Conservation (phyloP, 1,140 invertebrate genomes). For the Protaetia brevitarsis region DNA sequence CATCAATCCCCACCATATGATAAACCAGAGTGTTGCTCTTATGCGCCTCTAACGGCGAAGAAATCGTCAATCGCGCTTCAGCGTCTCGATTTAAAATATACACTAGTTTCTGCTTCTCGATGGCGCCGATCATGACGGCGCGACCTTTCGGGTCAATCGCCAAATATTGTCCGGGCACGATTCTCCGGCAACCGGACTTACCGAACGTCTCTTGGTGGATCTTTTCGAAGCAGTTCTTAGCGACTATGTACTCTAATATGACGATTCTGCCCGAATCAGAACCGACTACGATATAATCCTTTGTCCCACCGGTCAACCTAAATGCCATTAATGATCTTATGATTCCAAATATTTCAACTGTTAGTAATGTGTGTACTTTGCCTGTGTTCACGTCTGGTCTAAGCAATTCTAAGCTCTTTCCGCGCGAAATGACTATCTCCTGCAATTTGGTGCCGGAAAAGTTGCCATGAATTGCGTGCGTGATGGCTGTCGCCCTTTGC, state of each 20-base stretch:
- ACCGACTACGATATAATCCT: constrained; percentile 98
- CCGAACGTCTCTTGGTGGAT: constrained; percentile 99
- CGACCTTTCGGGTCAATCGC: constrained; percentile 98
- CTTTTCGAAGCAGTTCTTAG: constrained; percentile 94
- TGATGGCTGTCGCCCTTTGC: constrained; percentile 94
- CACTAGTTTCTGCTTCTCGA: constrained; percentile 98
- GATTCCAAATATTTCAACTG: constrained; percentile 95
- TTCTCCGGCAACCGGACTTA: constrained; percentile 96
- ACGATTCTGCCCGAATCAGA: constrained; percentile 98
- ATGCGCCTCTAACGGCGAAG: constrained; percentile 97
- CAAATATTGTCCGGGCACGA: constrained; percentile 98
- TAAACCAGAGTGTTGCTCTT: constrained; percentile 99
- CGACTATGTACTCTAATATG: constrained; percentile 94
- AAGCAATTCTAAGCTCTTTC: constrained; percentile 91
- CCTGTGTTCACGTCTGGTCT: constrained; percentile 96
- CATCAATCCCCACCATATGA: constrained; percentile 98
- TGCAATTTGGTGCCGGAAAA: constrained; percentile 97
- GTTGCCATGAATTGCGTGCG: constrained; percentile 96
- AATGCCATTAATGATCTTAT: constrained; percentile 95
- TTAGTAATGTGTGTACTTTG: constrained; percentile 94
- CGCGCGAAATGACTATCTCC: constrained; percentile 93
- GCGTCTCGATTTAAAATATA: constrained; percentile 98
- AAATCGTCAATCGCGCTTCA: constrained; percentile 95
- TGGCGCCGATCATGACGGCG: constrained; percentile 97
- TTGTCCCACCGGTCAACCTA: constrained; percentile 92